Percentiles rank a stretch among this genome's conserved stretches.
These are phyloP conservation scores for Tetramorium parvispinum DNA, from an alignment of 1,140 invertebrate genomes.

Conservation along the genomic window DNA sequence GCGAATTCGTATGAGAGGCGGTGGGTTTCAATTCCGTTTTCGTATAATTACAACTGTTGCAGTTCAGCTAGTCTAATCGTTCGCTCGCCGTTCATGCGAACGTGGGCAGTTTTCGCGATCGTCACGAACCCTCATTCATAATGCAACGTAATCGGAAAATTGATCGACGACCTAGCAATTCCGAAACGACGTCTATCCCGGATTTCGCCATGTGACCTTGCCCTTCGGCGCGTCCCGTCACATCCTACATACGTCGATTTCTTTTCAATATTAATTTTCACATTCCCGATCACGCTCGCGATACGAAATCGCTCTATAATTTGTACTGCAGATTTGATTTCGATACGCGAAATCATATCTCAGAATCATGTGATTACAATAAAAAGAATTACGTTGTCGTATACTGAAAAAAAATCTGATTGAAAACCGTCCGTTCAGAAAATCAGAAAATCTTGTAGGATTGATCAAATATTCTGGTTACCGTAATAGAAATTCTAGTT, in stretches of 20 bases:
- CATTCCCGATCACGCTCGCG: slow-evolving; percentile 2
- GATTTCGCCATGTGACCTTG: slow-evolving; percentile 46
- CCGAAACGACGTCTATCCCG: neutral
- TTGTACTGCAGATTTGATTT: neutral
- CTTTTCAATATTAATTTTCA: slow-evolving; percentile 33
- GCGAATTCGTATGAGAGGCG: neutral
- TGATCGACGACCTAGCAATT: slow-evolving; percentile 46
- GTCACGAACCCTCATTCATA: slow-evolving; percentile 39
- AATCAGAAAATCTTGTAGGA: too few relatives aligned
- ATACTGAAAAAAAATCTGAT: too few relatives aligned
- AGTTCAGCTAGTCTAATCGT: neutral
- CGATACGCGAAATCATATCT: too few relatives aligned
- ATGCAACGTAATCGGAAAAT: slow-evolving; percentile 48
- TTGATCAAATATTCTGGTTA: too few relatives aligned
- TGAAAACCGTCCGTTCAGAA: too few relatives aligned
- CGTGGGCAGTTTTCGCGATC: slow-evolving; percentile 21
- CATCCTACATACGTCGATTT: slow-evolving; percentile 2
- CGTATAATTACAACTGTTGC: slow-evolving; percentile 3
- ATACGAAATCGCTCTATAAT: neutral
- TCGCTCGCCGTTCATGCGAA: neutral
- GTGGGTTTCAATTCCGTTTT: neutral
- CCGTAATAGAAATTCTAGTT: too few relatives aligned
- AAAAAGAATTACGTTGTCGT: neutral
- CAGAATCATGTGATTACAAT: neutral
- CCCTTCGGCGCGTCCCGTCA: neutral